These are phyloP conservation scores for Otis tarda DNA, from an alignment of 2,113 vertebrate species.

Conservation along the genomic window DNA sequence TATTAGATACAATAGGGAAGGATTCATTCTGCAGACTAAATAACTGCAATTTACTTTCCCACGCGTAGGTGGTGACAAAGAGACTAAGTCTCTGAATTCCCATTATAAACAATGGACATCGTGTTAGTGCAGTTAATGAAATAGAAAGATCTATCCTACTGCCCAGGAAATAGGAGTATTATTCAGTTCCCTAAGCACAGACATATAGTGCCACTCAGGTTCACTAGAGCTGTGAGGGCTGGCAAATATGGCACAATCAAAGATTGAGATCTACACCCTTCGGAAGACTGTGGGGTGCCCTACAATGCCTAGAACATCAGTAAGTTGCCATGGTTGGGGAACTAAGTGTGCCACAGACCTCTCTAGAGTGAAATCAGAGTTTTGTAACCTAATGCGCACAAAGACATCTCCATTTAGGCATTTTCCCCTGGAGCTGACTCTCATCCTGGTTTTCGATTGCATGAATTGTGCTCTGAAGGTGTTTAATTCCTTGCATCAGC, in stretches of 20 bases:
- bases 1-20: not conserved
- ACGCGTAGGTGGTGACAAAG: not conserved
- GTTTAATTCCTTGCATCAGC: not conserved
- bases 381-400: not conserved
- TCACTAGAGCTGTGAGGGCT: accelerated
- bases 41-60: not conserved
- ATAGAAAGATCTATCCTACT: not conserved
- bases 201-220: not conserved
- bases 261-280: not conserved
- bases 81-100: not conserved
- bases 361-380: not conserved
- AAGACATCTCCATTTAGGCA: not conserved
- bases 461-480: not conserved
- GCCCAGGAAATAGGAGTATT: not conserved
- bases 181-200: not conserved
- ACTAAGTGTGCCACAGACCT: not conserved
- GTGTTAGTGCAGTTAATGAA: not conserved
- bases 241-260: not conserved
- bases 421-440: not conserved
- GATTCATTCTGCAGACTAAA: not conserved
- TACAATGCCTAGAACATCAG: not conserved
- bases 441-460: not conserved
- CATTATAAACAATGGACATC: not conserved
- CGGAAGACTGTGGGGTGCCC: not conserved
- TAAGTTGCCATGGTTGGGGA: not conserved